phyloP scores from a whole-genome alignment of 1,140 invertebrate species.

The Solenopsis invicta region DNA sequence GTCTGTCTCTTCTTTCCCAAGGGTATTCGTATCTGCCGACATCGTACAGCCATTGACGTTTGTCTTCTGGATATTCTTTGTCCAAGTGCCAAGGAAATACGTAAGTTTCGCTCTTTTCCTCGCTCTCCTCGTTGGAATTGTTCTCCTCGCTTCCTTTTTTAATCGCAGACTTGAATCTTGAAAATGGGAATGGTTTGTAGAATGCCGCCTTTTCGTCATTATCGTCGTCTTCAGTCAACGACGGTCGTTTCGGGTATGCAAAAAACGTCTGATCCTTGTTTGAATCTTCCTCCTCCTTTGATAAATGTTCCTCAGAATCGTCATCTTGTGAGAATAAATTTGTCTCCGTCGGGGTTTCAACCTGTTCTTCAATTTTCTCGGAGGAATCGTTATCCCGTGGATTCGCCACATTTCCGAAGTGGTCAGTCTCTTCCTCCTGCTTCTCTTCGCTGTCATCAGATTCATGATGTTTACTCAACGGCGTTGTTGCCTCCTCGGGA shows the following conservation, averaged over 20 bases:
- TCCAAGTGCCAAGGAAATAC: slow-evolving; percentile 79
- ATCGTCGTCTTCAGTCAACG: slow-evolving; percentile 80
- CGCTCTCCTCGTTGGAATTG: slow-evolving; percentile 66
- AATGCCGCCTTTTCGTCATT: slow-evolving; percentile 82
- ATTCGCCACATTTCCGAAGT: not conserved
- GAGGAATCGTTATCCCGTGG: slow-evolving; percentile 46
- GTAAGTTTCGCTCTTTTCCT: slow-evolving; percentile 65
- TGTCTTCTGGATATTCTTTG: slow-evolving; percentile 65
- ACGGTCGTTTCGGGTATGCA: slow-evolving; percentile 75
- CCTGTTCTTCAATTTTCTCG: slow-evolving; percentile 50
- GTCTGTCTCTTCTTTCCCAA: slow-evolving; percentile 80
- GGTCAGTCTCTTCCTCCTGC: slow-evolving; percentile 24
- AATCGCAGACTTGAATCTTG: slow-evolving; percentile 47
- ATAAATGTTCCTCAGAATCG: slow-evolving; percentile 36
- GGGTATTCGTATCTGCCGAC: slow-evolving; percentile 79
- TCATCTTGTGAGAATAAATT: slow-evolving; percentile 52
- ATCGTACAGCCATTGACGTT: not conserved
- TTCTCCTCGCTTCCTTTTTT: slow-evolving; percentile 62
- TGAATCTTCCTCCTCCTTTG: slow-evolving; percentile 50
- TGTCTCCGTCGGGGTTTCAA: slow-evolving; percentile 39
- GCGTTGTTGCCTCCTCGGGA: slow-evolving; percentile 43
- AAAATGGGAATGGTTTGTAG: slow-evolving; percentile 80
- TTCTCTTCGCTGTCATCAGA: slow-evolving; percentile 6
- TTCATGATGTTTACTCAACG: not conserved
- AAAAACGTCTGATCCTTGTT: slow-evolving; percentile 61